Base-by-base conservation (phyloP, 2,113 vertebrate genomes). In the Muscicapa adusta region DNA sequence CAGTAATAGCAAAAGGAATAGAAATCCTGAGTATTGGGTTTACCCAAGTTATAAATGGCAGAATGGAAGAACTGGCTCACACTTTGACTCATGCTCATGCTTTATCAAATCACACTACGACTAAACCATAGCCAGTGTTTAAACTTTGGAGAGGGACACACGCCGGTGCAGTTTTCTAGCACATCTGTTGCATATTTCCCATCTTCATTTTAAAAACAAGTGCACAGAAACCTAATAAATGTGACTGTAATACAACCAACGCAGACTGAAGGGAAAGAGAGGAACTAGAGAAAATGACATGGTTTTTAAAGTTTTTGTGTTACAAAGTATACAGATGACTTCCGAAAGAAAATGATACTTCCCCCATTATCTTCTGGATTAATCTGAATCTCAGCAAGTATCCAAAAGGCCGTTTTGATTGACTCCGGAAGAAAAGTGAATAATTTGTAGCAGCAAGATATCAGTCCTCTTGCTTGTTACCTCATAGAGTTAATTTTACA, bases 151-250 rank as follows among this genome's bases (percentile, higher is more conserved):
- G 17, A 61, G 10, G 19, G 8, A 31, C n/a, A 68, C 9, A 53
- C 0, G 4, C 2, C 18, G 65, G 9, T 3, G 4, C 3, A 36
- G 7, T 71, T n/a, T 48, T 45, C 63, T 50, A 45, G 25, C 2
- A 40, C 10, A n/a, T n/a, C 11, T 53, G 12, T 42, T 50, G 20
- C 0, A 0, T 29, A 75, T 71, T 86, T 85, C 58, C 25, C 14
- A 29, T 26, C 24, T 33, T 85, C 33, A 9, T 82, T 82, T 57
- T 34, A 38, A 51, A 70, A 75, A 31, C 8, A 31, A 9, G n/a
- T 62, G 33, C 38, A 84, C 26, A 56, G 6, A 51, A 60, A 71
- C 29, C 20, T 63, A 11, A 18, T 58, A 83, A 62, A 38, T 33
- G 25, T 12, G 8, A 43, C 56, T 73, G 9, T 14, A 83, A 60